Conservation (phyloP, 2,113 vertebrate genomes). For the Aplodontia rufa region DNA sequence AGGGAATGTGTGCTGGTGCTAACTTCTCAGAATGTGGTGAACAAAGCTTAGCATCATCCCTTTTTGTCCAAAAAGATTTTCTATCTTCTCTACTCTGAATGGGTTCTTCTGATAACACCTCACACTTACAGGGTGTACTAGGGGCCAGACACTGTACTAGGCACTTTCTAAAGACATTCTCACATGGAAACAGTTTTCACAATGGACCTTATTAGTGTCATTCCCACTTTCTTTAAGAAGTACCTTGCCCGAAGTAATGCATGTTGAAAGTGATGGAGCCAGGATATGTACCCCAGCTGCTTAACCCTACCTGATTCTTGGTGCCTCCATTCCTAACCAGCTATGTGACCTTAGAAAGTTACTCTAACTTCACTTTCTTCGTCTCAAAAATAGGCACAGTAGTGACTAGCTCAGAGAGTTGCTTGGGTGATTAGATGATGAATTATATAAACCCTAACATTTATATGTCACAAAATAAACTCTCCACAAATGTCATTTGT, state of each 20-base stretch:
- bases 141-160: neutral
- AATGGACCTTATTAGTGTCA: neutral
- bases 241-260: neutral
- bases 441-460: neutral
- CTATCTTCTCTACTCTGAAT: neutral
- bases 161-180: neutral
- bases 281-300: neutral
- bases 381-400: neutral
- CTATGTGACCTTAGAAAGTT: neutral
- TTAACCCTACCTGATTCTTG: neutral
- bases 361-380: neutral
- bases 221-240: neutral
- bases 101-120: neutral
- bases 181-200: neutral
- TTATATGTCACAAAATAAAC: neutral
- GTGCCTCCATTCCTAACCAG: neutral
- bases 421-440: neutral
- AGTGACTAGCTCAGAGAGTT: neutral
- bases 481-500: neutral
- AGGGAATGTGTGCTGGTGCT: constrained; percentile 5
- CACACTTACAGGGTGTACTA: neutral
- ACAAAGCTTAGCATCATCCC: neutral
- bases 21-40: constrained; percentile 53
- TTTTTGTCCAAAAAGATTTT: neutral
- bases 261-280: neutral